Base-by-base conservation (phyloP, 2,797 vertebrate genomes). In the Poliocrania exsul region DNA sequence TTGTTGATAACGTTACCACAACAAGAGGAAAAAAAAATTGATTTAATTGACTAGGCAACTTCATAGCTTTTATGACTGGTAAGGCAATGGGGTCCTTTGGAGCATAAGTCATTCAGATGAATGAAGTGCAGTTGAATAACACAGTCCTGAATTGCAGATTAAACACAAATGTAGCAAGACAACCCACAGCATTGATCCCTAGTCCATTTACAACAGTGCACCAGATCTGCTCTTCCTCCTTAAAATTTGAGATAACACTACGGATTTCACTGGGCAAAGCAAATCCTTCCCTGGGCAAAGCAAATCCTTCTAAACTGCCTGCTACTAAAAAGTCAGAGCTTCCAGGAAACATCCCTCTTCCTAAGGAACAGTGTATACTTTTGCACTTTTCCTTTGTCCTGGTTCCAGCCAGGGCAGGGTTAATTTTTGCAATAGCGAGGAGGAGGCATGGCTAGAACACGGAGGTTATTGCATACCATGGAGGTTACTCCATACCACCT, bases 11-110 rank as follows among this genome's bases (percentile, higher is more conserved):
- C 19, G 35, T 77, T 91, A 86, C 82, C 26, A 64, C 75, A 86
- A 81, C 20, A 72, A 67, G 47, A 92, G 23, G 23, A 67, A 85
- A 87, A 87, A 60, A 82, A 31, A 74, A 49, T 56, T 69, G 56
- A 96, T 81, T 92, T 93, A 87, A 97, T 90, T 94, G 84, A 86
- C 93, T 88, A 72, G 91, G 81, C 72, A 93, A 94, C 89, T 66
- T 86, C 81, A 53, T 5, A 18, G 70, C 47, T 88, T 86, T 91
- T 81, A 81, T 86, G 81, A 64, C 73, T 86, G 6, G 4, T 73
- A 84, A 83, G 23, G 83, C 49, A 87, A 58, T 0, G 0, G 28
- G 17, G 33, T 87, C 31, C 50, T 92, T 73, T 56, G 70, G 42
- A 79, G 69, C 5, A 0, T 3, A 75, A 84, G 54, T 81, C 2